Evolutionary conservation across 2,888 invertebrate species (phyloP).

Genomic region (Trissolcus japonicus): DNA sequence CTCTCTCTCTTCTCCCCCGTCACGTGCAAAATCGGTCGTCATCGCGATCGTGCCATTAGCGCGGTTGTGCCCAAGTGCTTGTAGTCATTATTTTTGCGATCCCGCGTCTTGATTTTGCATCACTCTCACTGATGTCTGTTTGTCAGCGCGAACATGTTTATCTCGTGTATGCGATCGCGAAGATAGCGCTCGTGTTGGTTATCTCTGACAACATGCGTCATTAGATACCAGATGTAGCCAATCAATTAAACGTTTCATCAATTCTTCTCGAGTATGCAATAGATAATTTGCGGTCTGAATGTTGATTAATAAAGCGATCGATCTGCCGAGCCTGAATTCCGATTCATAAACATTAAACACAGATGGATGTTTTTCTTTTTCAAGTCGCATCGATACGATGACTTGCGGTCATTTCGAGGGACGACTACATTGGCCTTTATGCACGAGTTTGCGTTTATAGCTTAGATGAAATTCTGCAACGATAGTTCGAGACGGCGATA

Average conservation of each 20-base stretch:
- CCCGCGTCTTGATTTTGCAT: conserved; percentile 27
- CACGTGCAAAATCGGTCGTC: conserved; percentile 62
- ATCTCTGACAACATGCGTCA: conserved; percentile 62
- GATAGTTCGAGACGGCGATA: neutral
- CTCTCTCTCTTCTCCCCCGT: conserved; percentile 6
- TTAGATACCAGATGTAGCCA: conserved; percentile 53
- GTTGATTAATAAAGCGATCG: conserved; percentile 35
- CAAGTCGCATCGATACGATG: neutral
- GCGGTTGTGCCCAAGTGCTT: conserved; percentile 38
- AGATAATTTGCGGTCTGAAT: conserved; percentile 30
- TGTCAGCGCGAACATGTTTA: conserved; percentile 31
- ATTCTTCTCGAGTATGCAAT: conserved; percentile 20
- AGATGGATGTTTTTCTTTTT: neutral
- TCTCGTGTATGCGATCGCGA: conserved; percentile 58
- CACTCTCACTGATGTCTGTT: conserved; percentile 24
- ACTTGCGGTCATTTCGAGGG: no score
- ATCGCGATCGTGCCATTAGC: conserved; percentile 47
- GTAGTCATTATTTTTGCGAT: conserved; percentile 53
- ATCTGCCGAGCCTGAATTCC: conserved; percentile 7
- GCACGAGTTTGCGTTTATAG: no score
- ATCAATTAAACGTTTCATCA: conserved; percentile 53
- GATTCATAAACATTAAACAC: conserved; percentile 1
- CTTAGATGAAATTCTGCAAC: no score
- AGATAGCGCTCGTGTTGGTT: conserved; percentile 63
- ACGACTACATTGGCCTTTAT: no score